A percentile compares a stretch with the other conserved stretches of the same genome.
Conservation (phyloP, 2,797 vertebrate genomes). For the Uromys caudimaculatus region DNA sequence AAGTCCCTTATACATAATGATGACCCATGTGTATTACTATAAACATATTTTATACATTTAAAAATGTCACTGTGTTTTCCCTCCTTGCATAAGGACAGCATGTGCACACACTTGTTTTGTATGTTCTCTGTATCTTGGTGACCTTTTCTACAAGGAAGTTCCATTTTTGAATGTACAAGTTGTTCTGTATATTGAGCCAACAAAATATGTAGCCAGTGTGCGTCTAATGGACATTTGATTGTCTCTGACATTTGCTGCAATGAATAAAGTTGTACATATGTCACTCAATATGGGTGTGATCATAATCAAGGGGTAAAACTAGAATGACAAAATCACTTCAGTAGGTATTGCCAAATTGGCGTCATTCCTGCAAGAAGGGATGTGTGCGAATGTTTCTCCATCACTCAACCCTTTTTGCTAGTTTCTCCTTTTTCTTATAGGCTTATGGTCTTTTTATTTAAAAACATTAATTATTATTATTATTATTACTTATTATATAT, state of each 20-base stretch:
- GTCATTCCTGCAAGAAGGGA: neutral
- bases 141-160: conserved; percentile 56
- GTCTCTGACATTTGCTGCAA: neutral
- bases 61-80: neutral
- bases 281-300: neutral
- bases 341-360: neutral
- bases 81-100: neutral
- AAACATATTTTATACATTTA: neutral
- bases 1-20: neutral
- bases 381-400: neutral
- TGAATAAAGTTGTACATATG: neutral
- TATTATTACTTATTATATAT: neutral
- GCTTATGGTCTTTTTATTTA: neutral
- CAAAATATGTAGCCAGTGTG: neutral
- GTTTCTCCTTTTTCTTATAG: conserved; percentile 9
- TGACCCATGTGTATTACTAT: neutral
- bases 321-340: conserved; percentile 6
- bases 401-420: neutral
- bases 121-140: neutral
- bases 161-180: neutral
- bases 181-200: neutral
- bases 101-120: neutral
- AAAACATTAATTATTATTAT: neutral
- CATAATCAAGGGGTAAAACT: neutral
- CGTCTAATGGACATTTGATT: conserved; percentile 20